phyloP scores from a whole-genome alignment of 2,797 vertebrate species.

The Halcyon smyrnensis region DNA sequence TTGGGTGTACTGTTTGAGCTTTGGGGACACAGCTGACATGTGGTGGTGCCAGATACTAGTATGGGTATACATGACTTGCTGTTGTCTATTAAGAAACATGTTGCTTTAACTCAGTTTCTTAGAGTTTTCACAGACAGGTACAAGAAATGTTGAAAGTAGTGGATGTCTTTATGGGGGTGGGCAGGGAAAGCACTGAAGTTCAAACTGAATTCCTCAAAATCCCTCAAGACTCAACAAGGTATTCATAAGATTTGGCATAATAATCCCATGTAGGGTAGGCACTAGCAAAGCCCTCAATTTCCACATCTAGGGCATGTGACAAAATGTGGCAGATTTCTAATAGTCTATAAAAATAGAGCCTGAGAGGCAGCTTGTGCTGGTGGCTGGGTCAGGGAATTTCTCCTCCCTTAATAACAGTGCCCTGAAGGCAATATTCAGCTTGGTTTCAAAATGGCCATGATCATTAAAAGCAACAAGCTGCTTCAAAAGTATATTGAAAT shows the following conservation, averaged over 20 bases:
- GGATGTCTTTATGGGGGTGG: background rate
- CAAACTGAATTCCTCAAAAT: background rate
- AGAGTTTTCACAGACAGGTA: background rate
- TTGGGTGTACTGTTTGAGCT: background rate
- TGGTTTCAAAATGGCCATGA: background rate
- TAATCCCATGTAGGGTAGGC: background rate
- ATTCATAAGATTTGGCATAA: background rate
- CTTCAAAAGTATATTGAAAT: background rate
- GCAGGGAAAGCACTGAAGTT: fast-evolving
- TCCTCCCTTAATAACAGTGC: background rate
- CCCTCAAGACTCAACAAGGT: background rate
- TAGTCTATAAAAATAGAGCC: background rate
- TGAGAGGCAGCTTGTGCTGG: background rate
- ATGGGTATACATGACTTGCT: background rate
- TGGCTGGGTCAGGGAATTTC: background rate
- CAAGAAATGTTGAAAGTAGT: background rate
- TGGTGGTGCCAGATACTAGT: background rate
- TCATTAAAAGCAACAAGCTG: conserved; percentile 14
- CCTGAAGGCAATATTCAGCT: background rate
- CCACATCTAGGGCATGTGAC: background rate
- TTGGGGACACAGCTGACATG: background rate
- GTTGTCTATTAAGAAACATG: background rate
- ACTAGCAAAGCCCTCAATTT: background rate
- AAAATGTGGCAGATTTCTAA: background rate
- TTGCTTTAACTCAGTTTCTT: background rate